phyloP scores from a whole-genome alignment of 2,797 vertebrate genomes.

The Chrysocyon brachyurus region DNA sequence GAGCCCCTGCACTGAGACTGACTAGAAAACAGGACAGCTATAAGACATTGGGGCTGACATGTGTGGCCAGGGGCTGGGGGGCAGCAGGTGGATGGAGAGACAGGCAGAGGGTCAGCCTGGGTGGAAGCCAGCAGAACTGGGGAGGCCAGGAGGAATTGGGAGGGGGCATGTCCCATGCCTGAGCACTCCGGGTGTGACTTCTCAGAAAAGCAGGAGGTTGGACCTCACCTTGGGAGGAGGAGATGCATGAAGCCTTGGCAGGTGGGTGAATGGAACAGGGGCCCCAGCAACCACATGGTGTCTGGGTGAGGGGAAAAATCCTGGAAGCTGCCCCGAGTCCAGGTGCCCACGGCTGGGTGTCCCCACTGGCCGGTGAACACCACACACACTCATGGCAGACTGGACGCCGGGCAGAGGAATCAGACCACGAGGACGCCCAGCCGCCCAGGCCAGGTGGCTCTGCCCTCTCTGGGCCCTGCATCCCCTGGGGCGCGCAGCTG shows the following conservation, averaged over 20 bases:
- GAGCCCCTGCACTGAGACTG: accelerated
- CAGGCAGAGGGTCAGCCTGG: background rate
- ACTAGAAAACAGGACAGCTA: background rate
- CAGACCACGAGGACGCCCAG: background rate
- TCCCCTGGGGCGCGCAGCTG: background rate
- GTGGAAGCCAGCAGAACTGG: background rate
- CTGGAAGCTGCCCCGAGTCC: background rate
- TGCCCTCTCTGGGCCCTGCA: background rate
- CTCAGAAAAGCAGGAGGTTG: background rate
- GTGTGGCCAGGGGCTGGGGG: accelerated
- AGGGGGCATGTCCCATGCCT: too few relatives aligned
- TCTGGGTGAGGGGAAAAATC: background rate
- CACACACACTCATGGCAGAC: background rate
- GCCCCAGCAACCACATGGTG: background rate
- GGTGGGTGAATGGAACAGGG: background rate
- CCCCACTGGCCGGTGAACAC: too few relatives aligned
- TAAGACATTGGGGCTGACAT: background rate
- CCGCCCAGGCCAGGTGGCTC: background rate
- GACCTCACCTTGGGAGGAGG: accelerated
- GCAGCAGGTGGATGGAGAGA: accelerated
- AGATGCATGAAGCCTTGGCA: too few relatives aligned
- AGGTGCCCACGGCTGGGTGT: accelerated
- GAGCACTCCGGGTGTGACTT: background rate
- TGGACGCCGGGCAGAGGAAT: background rate
- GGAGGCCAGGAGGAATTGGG: accelerated